These are phyloP conservation scores for Cyrtonyx montezumae DNA, from an alignment of 2,113 vertebrate genomes.

Conservation along the genomic window DNA sequence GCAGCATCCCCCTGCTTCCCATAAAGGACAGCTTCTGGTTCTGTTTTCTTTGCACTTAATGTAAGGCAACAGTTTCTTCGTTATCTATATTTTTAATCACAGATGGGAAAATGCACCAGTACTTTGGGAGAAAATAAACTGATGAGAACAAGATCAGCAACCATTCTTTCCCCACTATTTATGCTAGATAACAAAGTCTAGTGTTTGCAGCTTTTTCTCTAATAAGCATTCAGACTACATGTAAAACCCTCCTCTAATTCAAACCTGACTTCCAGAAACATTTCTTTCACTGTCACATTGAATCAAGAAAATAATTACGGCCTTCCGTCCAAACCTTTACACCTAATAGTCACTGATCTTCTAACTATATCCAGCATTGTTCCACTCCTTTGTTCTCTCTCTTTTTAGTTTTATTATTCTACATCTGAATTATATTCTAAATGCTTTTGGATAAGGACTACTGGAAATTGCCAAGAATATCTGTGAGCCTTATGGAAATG, in stretches of 20 bases:
- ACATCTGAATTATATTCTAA: conserved; percentile 35
- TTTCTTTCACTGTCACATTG: neutral
- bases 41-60: neutral
- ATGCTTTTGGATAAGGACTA: neutral
- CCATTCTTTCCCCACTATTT: neutral
- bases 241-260: neutral
- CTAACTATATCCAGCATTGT: neutral
- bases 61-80: neutral
- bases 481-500: neutral
- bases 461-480: conserved; percentile 23
- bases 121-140: neutral
- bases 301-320: neutral
- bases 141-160: neutral
- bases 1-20: neutral
- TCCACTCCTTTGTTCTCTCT: neutral
- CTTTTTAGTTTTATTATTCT: neutral
- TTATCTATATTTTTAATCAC: neutral
- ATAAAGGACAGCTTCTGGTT: neutral
- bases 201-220: neutral
- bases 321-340: neutral
- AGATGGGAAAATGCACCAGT: neutral
- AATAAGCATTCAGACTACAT: neutral
- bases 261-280: neutral
- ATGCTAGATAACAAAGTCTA: neutral
- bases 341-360: neutral